phyloP scores from a whole-genome alignment of 2,113 vertebrate genomes.

The Probosciger aterrimus region DNA sequence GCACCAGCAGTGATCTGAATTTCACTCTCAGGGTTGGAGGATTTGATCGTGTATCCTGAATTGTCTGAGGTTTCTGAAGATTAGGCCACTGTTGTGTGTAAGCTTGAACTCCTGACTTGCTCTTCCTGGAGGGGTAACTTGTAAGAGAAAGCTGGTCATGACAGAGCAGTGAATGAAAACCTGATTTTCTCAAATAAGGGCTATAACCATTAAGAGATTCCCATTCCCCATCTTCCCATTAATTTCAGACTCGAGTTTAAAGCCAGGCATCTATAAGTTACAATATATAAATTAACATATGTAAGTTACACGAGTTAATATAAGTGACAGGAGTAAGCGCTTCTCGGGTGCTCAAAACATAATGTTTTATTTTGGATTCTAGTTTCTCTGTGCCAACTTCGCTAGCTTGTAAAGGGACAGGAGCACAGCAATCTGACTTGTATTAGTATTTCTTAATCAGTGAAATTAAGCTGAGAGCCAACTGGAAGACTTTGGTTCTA shows the following conservation, averaged over 20 bases:
- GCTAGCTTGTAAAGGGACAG: neutral
- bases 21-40: neutral
- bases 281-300: neutral
- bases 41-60: neutral
- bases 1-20: neutral
- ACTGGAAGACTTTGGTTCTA: conserved; percentile 38
- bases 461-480: conserved; percentile 51
- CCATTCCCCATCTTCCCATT: neutral
- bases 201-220: neutral
- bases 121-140: neutral
- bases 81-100: neutral
- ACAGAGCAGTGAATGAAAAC: neutral
- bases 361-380: neutral
- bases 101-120: neutral
- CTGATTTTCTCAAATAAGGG: neutral
- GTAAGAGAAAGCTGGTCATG: neutral
- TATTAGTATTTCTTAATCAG: conserved; percentile 43
- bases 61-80: neutral
- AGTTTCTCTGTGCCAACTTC: neutral
- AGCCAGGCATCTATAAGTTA: neutral
- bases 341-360: neutral
- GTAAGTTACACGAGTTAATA: neutral
- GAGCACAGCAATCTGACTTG: conserved; percentile 38
- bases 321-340: neutral
- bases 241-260: neutral